Base-by-base conservation (phyloP, 1,140 invertebrate genomes). In the Drosophila parvula region DNA sequence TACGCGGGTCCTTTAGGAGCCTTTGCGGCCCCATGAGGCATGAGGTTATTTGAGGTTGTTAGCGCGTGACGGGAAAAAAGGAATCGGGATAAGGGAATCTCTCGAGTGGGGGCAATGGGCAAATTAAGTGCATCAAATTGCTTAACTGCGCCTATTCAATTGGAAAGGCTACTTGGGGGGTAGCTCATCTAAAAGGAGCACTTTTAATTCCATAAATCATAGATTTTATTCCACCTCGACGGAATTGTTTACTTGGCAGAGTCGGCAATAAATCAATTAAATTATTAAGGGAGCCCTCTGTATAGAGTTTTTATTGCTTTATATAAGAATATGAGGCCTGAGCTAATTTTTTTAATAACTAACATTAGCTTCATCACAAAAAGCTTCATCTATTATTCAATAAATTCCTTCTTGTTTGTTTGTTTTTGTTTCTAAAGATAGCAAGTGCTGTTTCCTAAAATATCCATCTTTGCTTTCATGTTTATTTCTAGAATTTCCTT, bases 61-160 rank as follows among this genome's bases (percentile, higher is more conserved):
- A 71, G 62, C 79, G 65, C 75, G 58, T 74, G 60, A 48, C 65
- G 65, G 34, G 30, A 50, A 71, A 71, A 58, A 70, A 36, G 65
- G 65, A 71, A 71, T 70, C 47, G 68, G 68, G 36, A n/a, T 48
- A 48, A 27, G 48, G 44, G 22, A 55, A 45, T 43, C 18, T 53
- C 32, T 36, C 32, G 34, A 53, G 68, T 18, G 55, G 36, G 63
- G 48, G 61, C 48, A 77, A 68, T 59, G 62, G 40, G 50, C 38
- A 70, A 78, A 86, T 86, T 61, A 85, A 75, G 61, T 86, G 65
- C 65, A 86, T 74, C 22, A 85, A 86, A 75, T 84, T 68, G 56
- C 75, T 70, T 82, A 86, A 81, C 79, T 81, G 78, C 61, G 62
- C 50, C 68, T 36, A 75, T 65, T 83, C 58, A 75, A 68, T 55